Evolutionary conservation across 2,888 invertebrate genomes (phyloP), one percentile per base, ranked within the genome.

Genomic region (Drosophila helvetica): DNA sequence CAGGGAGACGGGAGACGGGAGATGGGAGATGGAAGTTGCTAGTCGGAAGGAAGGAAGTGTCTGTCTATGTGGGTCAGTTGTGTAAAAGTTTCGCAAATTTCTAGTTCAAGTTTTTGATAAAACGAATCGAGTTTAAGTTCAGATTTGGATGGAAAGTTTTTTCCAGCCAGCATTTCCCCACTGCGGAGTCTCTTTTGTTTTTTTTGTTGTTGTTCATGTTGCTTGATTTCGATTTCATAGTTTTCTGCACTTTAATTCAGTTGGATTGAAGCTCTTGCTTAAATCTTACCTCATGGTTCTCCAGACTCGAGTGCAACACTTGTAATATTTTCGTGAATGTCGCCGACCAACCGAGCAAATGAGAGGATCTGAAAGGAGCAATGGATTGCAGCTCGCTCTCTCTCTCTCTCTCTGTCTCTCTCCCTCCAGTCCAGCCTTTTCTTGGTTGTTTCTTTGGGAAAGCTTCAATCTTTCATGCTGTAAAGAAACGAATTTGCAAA

Each of bases 401-500:
- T 38, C 15, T 12, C n/a, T 25, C 15, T 10, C 27, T 18, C 10
- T 15, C 2, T 30, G 1, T 7, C 8, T 10, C 15, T n/a, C 27
- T 30, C 12, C 12, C 12, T 1, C 5, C 22, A 22, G 22, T 5
- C 22, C 22, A 5, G 22, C n/a, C 38, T n/a, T 38, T 38, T 38
- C 38, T n/a, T 38, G 6, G 38, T 6, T 38, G 38, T 38, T 38
- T 9, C 17, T 30, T 6, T 51, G n/a, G 46, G 19, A 30, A 9
- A 18, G 68, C 15, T 38, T 38, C 38, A 75, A 56, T 18, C 57
- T 63, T 74, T 60, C 61, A 60, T 65, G 70, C 77, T 77, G 73
- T 19, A 75, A 79, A 46, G 56, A 77, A 65, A 65, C 63, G 55
- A 75, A 75, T 75, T 72, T 61, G 67, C 55, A 52, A 15, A 43